Conservation (phyloP, 2,888 invertebrate genomes). For the Cheilosia vulpina region DNA sequence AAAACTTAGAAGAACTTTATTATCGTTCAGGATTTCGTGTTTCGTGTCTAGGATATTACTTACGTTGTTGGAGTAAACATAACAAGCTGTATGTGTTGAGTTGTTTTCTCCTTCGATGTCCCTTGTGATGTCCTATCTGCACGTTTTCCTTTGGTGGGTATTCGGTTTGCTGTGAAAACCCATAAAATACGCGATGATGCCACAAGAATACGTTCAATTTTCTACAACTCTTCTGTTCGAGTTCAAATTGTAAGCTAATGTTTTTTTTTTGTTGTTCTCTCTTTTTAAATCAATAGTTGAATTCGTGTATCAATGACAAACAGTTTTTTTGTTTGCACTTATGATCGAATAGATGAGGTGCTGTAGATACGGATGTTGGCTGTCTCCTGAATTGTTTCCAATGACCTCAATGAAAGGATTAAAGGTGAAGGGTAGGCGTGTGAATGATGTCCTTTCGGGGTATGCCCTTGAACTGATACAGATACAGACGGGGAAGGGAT, state of each 20-base stretch:
- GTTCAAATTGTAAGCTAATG: conserved; percentile 29
- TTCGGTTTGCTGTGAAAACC: conserved; percentile 46
- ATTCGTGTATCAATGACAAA: conserved; percentile 44
- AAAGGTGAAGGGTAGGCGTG: conserved; percentile 3
- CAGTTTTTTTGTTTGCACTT: conserved; percentile 56
- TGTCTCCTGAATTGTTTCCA: conserved; percentile 18
- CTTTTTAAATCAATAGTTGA: conserved; percentile 7
- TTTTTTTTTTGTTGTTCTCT: conserved; percentile 11
- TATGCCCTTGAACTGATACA: neutral
- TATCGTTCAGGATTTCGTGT: conserved; percentile 32
- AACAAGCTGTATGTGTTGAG: conserved; percentile 4
- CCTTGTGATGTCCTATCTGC: conserved; percentile 37
- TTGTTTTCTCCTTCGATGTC: conserved; percentile 22
- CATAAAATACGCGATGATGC: conserved; percentile 49
- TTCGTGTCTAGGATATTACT: conserved; percentile 47
- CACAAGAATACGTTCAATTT: conserved; percentile 54
- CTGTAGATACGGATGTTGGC: neutral
- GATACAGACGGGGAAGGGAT: neutral
- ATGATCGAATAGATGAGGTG: conserved; percentile 28
- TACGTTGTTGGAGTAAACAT: conserved; percentile 49
- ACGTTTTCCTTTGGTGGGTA: conserved; percentile 25
- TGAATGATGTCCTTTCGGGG: neutral
- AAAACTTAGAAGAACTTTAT: conserved; percentile 17
- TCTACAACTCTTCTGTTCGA: conserved; percentile 38
- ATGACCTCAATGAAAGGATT: conserved; percentile 7